Evolutionary conservation across 2,797 vertebrate species (phyloP).

Genomic region (Sebastes hopkinsi): DNA sequence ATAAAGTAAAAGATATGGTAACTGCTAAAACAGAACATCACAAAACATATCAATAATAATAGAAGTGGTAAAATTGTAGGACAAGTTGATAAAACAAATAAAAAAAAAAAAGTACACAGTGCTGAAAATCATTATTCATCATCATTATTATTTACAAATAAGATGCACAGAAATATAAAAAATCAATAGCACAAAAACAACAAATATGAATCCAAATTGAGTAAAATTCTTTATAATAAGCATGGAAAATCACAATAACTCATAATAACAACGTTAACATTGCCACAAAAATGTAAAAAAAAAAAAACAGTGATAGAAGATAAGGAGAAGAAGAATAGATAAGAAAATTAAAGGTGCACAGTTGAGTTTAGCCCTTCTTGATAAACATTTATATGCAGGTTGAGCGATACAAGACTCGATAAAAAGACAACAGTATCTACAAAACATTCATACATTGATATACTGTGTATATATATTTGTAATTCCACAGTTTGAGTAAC

Average conservation of each 20-base stretch:
- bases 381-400: background rate
- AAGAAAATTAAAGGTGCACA: background rate
- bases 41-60: too few species aligned
- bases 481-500: background rate
- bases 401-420: background rate
- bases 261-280: background rate
- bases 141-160: background rate
- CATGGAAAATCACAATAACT: background rate
- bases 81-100: too few species aligned
- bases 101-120: background rate
- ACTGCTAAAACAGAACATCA: too few species aligned
- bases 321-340: background rate
- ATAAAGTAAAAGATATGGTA: too few species aligned
- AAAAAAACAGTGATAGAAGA: background rate
- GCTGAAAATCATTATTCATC: background rate
- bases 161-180: background rate
- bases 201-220: background rate
- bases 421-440: background rate
- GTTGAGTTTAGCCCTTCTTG: background rate
- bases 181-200: background rate
- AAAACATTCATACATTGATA: background rate
- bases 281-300: background rate
- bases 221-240: background rate
- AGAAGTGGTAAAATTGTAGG: too few species aligned
- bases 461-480: background rate